phyloP scores from a whole-genome alignment of 1,140 invertebrate genomes.

The Zeugodacus cucurbitae region DNA sequence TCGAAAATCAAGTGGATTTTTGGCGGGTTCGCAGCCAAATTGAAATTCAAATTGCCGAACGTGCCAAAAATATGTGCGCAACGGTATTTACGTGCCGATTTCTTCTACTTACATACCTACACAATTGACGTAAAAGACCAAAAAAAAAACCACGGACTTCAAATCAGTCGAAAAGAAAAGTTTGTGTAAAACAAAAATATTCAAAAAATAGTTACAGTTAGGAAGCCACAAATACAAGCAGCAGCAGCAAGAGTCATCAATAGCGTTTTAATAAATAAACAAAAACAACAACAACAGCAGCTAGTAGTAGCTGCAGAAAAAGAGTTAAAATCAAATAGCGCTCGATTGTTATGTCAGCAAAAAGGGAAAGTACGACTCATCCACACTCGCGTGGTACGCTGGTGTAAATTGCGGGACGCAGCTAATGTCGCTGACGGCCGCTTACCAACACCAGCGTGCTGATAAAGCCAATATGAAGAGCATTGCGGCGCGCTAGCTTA shows the following conservation, averaged over 20 bases:
- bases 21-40: not conserved
- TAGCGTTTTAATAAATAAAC: not conserved
- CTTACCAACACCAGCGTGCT: not conserved
- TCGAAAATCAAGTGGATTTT: not conserved
- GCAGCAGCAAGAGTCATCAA: not conserved
- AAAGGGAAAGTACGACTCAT: constrained; percentile 38
- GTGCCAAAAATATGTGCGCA: not conserved
- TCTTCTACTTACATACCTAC: not conserved
- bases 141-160: not conserved
- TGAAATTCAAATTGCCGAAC: not conserved
- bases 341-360: constrained; percentile 25
- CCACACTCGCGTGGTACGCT: not conserved
- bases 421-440: not conserved
- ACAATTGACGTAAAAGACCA: not conserved
- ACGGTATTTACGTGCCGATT: not conserved
- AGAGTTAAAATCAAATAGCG: not conserved
- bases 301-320: not conserved
- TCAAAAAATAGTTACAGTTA: not conserved
- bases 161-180: too few species aligned
- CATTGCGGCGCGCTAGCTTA: not conserved
- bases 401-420: not conserved
- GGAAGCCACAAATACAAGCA: not conserved
- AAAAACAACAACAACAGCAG: not conserved
- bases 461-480: not conserved
- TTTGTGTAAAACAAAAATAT: not conserved